Conservation (phyloP, 2,888 invertebrate species). For the Cheilosia grossa region DNA sequence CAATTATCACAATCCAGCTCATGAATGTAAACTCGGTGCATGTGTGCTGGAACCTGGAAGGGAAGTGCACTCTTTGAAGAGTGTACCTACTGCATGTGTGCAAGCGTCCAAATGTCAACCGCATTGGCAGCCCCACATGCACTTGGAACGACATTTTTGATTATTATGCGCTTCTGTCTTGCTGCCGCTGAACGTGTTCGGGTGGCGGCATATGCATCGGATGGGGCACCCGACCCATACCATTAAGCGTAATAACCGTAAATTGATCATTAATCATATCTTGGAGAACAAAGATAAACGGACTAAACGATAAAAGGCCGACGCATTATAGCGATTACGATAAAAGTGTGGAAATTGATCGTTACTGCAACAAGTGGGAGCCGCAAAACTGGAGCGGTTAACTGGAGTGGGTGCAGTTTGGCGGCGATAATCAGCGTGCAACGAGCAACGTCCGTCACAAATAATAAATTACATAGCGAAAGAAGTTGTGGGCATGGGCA, state of each 20-base stretch:
- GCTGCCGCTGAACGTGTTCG: neutral
- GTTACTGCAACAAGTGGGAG: slow-evolving; percentile 9
- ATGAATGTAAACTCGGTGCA: slow-evolving; percentile 3
- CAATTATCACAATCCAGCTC: slow-evolving; percentile 66
- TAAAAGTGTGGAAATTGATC: slow-evolving; percentile 43
- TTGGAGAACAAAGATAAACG: slow-evolving; percentile 28
- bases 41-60: neutral
- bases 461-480: slow-evolving; percentile 5
- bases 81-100: neutral
- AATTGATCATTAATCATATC: slow-evolving; percentile 64
- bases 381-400: slow-evolving; percentile 33
- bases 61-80: slow-evolving; percentile 60
- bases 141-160: slow-evolving; percentile 19
- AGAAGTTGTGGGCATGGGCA: neutral
- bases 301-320: slow-evolving; percentile 43
- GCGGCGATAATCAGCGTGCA: slow-evolving; percentile 15
- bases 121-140: slow-evolving; percentile 55
- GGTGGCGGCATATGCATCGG: neutral
- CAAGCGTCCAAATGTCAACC: slow-evolving; percentile 47
- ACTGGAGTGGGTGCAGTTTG: slow-evolving; percentile 37
- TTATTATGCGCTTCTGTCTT: slow-evolving; percentile 40
- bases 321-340: slow-evolving; percentile 25
- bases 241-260: slow-evolving; percentile 46
- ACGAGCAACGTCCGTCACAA: neutral
- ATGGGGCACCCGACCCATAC: neutral